Evolutionary conservation across 2,113 vertebrate genomes (phyloP), one percentile per base, ranked within the genome.

Genomic region (Catharus bicknelli): DNA sequence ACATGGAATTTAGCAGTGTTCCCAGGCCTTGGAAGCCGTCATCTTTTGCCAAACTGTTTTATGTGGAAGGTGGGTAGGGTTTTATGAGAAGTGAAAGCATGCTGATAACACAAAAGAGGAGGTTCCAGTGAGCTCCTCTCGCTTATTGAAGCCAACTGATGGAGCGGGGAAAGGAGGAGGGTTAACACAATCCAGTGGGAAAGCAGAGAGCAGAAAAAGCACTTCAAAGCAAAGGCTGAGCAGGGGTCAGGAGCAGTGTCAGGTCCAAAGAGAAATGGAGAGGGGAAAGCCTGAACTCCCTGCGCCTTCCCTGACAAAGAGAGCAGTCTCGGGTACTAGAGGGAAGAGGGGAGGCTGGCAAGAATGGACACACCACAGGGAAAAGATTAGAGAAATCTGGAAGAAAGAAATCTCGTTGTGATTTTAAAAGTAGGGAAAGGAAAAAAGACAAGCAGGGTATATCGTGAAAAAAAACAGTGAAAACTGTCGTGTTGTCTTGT

Each of bases 101-200:
- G 1, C 77, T 86, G 83, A 87, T 94, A 90, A 94, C 87, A 91
- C 67, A 80, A 85, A 94, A 74, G 90, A 38, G 68, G 90, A 89
- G 92, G 94, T 94, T 95, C 68, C 93, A 88, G 68, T 63, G 91
- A 70, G 68, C 51, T 92, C 43, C 90, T 61, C 83, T 90, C 0
- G 0, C 61, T 86, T 73, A 77, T 92, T 96, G 88, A 95, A 97
- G 91, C 78, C 85, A 95, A 94, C 78, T 90, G 94, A 93, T 90
- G 87, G 90, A 94, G 90, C 83, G 73, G 77, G 90, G 81, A 93
- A 86, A 88, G 94, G 62, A 90, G 87, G 91, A 92, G 66, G 75
- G 86, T 90, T 94, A 90, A 90, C 82, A 55, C 6, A 40, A 97
- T 80, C 85, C 16, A 8, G 70, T 89, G 89, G 86, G 81, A 96